Percentiles rank a stretch among this genome's conserved stretches.
These are phyloP conservation scores for Choreutis nemorana DNA, from an alignment of 2,888 invertebrate species.

Conservation along the genomic window DNA sequence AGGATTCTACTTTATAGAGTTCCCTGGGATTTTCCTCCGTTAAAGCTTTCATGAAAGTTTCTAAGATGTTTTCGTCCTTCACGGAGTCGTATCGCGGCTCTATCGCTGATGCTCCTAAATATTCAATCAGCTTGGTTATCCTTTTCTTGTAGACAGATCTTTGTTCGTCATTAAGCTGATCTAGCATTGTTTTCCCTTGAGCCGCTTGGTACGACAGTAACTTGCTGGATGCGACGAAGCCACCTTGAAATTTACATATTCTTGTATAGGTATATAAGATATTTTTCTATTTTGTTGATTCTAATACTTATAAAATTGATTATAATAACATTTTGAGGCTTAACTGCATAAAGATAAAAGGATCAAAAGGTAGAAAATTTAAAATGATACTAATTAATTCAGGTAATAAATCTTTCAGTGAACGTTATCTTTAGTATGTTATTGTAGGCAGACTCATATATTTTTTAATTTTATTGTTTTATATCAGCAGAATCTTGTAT, in stretches of 20 bases:
- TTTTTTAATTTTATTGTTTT: no score
- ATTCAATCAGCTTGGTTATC: conserved; percentile 69
- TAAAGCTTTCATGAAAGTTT: conserved; percentile 70
- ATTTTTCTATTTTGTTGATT: not conserved
- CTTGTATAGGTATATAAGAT: not conserved
- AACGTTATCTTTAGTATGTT: no score
- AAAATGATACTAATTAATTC: no score
- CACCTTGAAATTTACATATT: conserved; percentile 53
- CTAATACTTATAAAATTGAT: no score
- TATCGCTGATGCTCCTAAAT: conserved; percentile 56
- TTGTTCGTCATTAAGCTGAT: conserved; percentile 69
- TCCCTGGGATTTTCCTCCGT: conserved; percentile 65
- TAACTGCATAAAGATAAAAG: no score
- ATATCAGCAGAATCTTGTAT: no score
- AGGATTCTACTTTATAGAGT: conserved; percentile 74
- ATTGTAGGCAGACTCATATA: no score
- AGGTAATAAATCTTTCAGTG: no score
- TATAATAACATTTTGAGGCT: no score
- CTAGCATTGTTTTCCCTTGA: conserved; percentile 71
- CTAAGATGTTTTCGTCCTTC: conserved; percentile 64
- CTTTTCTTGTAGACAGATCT: conserved; percentile 70
- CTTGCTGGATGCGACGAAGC: conserved; percentile 74
- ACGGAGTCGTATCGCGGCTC: conserved; percentile 48
- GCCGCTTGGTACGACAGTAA: conserved; percentile 70
- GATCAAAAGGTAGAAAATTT: no score